Evolutionary conservation across 2,797 vertebrate genomes (phyloP).

Genomic region (Spinus olivaceus): DNA sequence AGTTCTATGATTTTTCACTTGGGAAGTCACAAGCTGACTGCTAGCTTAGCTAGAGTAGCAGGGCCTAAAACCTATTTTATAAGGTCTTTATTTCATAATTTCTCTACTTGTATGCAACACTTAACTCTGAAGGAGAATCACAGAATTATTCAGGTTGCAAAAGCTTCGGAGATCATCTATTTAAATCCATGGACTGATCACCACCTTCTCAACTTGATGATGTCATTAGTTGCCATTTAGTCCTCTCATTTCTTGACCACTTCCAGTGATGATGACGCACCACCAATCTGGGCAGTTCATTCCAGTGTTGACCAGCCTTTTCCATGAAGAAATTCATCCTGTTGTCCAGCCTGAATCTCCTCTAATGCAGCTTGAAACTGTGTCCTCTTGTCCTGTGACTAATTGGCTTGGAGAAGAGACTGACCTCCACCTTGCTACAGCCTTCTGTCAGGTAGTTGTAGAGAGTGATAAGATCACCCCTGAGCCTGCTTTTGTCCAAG

Average conservation of each 20-base stretch:
- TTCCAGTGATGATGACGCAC: not conserved
- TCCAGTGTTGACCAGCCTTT: not conserved
- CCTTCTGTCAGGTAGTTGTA: not conserved
- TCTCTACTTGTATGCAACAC: not conserved
- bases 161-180: not conserved
- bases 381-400: not conserved
- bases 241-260: not conserved
- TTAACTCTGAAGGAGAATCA: not conserved
- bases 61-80: not conserved
- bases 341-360: not conserved
- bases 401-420: not conserved
- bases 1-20: not conserved
- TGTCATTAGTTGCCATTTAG: not conserved
- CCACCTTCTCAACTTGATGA: not conserved
- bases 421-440: rapidly evolving
- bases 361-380: not conserved
- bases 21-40: not conserved
- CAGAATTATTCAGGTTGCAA: not conserved
- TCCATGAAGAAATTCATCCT: not conserved
- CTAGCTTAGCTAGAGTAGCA: not conserved
- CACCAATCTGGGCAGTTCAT: too few relatives aligned
- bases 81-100: not conserved
- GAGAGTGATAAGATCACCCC: not conserved
- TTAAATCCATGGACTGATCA: not conserved
- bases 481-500: not conserved